Percentiles rank a stretch among this genome's conserved stretches.
These are phyloP conservation scores for Tetraneura akinire DNA, from an alignment of 1,140 invertebrate genomes.

Conservation along the genomic window DNA sequence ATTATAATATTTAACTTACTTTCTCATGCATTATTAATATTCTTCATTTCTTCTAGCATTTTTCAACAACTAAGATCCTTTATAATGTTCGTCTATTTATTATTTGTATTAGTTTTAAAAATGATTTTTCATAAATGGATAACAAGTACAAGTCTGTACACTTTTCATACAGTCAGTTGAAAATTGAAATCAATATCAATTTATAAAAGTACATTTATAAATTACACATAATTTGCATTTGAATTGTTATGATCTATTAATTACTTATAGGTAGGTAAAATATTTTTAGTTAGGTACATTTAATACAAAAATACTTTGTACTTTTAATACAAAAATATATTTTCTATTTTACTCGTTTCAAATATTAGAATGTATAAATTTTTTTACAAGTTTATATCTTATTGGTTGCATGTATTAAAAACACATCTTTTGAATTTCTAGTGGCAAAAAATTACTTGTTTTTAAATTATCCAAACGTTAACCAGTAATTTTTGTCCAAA, in stretches of 20 bases:
- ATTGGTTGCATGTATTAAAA: neutral
- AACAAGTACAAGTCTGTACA: neutral
- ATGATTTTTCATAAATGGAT: neutral
- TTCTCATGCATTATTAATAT: neutral
- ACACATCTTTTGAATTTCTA: neutral
- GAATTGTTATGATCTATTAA: neutral
- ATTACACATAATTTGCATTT: neutral
- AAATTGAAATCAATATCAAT: constrained; percentile 10
- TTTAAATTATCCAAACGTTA: neutral
- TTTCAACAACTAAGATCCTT: constrained; percentile 3
- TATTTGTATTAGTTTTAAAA: neutral
- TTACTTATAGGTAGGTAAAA: neutral
- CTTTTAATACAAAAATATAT: neutral
- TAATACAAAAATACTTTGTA: neutral
- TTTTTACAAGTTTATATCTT: neutral
- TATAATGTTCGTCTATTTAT: neutral
- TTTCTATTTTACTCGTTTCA: neutral
- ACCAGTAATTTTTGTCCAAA: neutral
- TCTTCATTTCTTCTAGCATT: neutral
- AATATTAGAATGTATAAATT: neutral
- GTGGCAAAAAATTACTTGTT: neutral
- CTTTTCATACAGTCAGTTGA: neutral
- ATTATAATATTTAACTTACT: neutral
- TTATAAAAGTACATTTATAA: neutral
- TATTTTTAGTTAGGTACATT: neutral